Evolutionary conservation across 2,888 invertebrate genomes (phyloP).

Genomic region (Archips crataeganus): DNA sequence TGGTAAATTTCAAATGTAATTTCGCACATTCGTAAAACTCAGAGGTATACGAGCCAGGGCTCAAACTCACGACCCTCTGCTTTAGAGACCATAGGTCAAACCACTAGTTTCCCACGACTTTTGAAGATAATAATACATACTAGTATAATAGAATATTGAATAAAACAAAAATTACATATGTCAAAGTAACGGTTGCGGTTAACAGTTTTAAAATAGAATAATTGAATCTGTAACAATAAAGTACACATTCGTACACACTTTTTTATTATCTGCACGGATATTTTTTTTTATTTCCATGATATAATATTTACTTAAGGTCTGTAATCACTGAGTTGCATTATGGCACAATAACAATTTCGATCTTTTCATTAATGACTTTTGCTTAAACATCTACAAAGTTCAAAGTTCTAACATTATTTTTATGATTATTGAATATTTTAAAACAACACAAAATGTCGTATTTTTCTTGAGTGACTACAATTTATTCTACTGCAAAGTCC

Average conservation of each 20-base stretch:
- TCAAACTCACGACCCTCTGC: too few relatives aligned
- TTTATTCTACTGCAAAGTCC: conserved; percentile 53
- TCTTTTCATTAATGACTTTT: background rate
- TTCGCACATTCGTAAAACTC: too few relatives aligned
- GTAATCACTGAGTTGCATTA: background rate
- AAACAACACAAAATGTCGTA: conserved; percentile 24
- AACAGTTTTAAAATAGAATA: background rate
- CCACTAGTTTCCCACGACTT: too few relatives aligned
- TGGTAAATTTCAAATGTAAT: too few relatives aligned
- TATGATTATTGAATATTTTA: conserved; percentile 22
- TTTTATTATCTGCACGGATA: conserved; percentile 30
- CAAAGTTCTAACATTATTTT: too few relatives aligned
- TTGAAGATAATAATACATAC: too few relatives aligned
- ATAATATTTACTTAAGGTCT: background rate
- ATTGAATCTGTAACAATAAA: background rate
- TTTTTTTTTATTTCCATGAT: conserved; percentile 11
- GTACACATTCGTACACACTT: background rate
- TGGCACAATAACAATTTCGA: conserved; percentile 16
- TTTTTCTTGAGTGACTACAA: conserved; percentile 10
- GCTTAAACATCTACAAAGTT: background rate
- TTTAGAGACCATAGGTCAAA: too few relatives aligned
- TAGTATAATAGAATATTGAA: too few relatives aligned
- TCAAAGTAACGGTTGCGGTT: too few relatives aligned
- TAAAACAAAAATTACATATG: too few relatives aligned
- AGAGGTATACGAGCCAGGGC: too few relatives aligned